phyloP scores from a whole-genome alignment of 2,113 vertebrate species.

The Neoarius graeffei region DNA sequence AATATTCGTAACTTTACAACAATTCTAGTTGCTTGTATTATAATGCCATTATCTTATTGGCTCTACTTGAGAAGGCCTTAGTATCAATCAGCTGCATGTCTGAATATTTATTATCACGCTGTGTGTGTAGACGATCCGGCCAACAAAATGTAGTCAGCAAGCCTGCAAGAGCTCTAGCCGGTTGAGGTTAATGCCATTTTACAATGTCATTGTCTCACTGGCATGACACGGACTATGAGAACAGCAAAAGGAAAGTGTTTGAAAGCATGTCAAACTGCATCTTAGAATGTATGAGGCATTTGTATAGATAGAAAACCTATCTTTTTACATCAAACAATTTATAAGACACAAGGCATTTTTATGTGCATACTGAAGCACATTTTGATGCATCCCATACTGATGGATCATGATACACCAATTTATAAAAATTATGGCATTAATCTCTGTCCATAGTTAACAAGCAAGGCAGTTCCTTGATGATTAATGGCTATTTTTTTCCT shows the following conservation, averaged over 20 bases:
- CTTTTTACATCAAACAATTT: not conserved
- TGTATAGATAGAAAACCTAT: not conserved
- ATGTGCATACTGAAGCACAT: not conserved
- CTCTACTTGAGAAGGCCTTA: not conserved
- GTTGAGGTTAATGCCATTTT: not conserved
- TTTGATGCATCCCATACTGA: not conserved
- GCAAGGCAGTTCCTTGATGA: slow-evolving; percentile 15
- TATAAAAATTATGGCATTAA: not conserved
- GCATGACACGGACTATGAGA: not conserved
- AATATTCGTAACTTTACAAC: not conserved
- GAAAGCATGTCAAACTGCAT: not conserved
- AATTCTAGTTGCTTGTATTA: not conserved
- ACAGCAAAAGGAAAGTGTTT: not conserved
- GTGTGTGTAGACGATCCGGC: not conserved
- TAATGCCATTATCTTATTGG: not conserved
- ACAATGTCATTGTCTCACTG: not conserved
- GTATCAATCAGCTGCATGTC: not conserved
- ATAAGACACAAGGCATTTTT: slow-evolving; percentile 4
- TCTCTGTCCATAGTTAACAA: not conserved
- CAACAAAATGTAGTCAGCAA: not conserved
- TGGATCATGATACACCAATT: not conserved
- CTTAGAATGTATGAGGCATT: not conserved
- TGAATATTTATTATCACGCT: too few species aligned
- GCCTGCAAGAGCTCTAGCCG: not conserved
- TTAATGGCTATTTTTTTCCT: slow-evolving; percentile 17